Evolutionary conservation across 2,888 invertebrate species (phyloP).

Genomic region (Crepidodera aurea): DNA sequence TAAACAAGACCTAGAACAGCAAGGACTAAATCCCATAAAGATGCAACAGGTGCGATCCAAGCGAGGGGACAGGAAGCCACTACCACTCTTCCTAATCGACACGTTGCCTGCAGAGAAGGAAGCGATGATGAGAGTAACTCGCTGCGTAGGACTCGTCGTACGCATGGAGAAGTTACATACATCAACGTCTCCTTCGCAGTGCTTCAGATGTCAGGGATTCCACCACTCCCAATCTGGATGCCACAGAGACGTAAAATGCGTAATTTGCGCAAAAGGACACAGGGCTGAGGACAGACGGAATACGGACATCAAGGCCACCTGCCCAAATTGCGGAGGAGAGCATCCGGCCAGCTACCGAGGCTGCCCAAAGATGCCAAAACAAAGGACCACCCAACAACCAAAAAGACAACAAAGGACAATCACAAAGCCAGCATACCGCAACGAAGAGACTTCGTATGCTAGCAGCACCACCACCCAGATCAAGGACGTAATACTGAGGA

Average conservation of each 20-base stretch:
- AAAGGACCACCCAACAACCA: background rate
- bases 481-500: too few relatives aligned
- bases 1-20: background rate
- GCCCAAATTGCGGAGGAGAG: slow-evolving; percentile 5
- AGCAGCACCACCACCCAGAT: too few relatives aligned
- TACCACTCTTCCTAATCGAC: background rate
- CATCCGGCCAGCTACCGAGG: slow-evolving; percentile 13
- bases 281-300: background rate
- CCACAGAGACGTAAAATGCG: background rate
- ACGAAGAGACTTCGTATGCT: background rate
- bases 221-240: background rate
- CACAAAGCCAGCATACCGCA: background rate
- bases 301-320: background rate
- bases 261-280: background rate
- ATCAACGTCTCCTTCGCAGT: background rate
- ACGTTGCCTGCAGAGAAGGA: background rate
- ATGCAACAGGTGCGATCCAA: background rate
- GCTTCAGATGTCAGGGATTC: slow-evolving; percentile 8
- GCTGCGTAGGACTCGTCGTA: background rate
- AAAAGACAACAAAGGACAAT: background rate
- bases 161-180: background rate
- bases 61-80: background rate
- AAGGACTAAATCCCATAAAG: background rate
- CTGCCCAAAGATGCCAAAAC: background rate
- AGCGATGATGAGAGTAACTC: background rate